phyloP scores from a whole-genome alignment of 2,797 vertebrate genomes.

The Enteromius unitaeniatus region DNA sequence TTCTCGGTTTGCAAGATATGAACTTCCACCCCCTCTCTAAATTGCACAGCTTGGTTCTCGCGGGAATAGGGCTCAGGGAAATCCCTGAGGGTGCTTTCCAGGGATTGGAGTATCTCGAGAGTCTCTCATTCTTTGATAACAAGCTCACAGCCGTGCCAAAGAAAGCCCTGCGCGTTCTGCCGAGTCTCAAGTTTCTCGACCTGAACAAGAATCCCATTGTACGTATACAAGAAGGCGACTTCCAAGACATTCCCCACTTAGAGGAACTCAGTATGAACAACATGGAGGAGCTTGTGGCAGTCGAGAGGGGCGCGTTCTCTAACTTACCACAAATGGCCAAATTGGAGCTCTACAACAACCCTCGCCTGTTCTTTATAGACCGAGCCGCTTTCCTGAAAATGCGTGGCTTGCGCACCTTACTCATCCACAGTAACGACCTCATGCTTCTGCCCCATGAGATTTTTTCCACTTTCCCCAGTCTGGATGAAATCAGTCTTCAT shows the following conservation, averaged over 20 bases:
- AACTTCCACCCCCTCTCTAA: slow-evolving; percentile 81
- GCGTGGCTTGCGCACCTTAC: slow-evolving; percentile 75
- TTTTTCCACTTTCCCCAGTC: slow-evolving; percentile 69
- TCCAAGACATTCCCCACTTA: slow-evolving; percentile 79
- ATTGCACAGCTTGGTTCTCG: slow-evolving; percentile 83
- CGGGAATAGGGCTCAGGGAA: slow-evolving; percentile 81
- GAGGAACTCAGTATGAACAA: slow-evolving; percentile 85
- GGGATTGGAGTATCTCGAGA: slow-evolving; percentile 84
- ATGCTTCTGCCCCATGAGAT: slow-evolving; percentile 78
- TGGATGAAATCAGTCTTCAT: slow-evolving; percentile 76
- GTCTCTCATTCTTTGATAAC: slow-evolving; percentile 85
- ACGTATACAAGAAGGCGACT: slow-evolving; percentile 77
- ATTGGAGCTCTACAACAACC: slow-evolving; percentile 82
- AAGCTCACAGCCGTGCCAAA: slow-evolving; percentile 78
- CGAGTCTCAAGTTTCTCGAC: slow-evolving; percentile 84
- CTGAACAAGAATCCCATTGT: slow-evolving; percentile 83
- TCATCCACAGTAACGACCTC: slow-evolving; percentile 80
- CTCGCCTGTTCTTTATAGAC: slow-evolving; percentile 78
- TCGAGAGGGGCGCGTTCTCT: slow-evolving; percentile 78
- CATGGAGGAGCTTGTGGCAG: slow-evolving; percentile 80
- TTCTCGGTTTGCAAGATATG: slow-evolving; percentile 79
- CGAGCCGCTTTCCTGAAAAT: slow-evolving; percentile 74
- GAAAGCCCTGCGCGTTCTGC: slow-evolving; percentile 76
- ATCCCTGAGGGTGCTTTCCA: slow-evolving; percentile 78
- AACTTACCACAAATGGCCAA: slow-evolving; percentile 82